Evolutionary conservation across 2,888 invertebrate genomes (phyloP).

Genomic region (Macaria liturata): DNA sequence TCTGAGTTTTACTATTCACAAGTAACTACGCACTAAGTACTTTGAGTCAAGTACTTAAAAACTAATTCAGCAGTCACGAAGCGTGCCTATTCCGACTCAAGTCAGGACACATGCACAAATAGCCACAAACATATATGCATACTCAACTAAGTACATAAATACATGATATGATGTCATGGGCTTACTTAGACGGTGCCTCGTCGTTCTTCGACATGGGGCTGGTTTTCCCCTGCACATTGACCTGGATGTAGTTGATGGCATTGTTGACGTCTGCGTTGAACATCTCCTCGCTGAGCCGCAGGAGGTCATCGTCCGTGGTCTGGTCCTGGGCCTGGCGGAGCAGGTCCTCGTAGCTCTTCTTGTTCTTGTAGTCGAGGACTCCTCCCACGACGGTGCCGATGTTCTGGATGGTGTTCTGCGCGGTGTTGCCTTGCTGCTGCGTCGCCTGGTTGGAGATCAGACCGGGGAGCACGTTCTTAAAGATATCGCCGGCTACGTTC

Average conservation of each 20-base stretch:
- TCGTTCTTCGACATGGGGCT: constrained; percentile 87
- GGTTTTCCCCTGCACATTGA: constrained; percentile 90
- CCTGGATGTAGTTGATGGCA: constrained; percentile 86
- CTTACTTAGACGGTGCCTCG: constrained; percentile 90
- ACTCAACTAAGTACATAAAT: too few species aligned
- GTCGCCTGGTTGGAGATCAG: constrained; percentile 67
- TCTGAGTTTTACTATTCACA: too few species aligned
- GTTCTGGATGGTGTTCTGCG: constrained; percentile 66
- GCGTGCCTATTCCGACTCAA: too few species aligned
- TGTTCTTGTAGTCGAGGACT: constrained; percentile 76
- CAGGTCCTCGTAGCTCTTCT: constrained; percentile 75
- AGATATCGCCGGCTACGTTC: constrained; percentile 74
- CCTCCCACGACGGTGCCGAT: constrained; percentile 78
- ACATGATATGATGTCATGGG: constrained; percentile 25
- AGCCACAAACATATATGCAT: too few species aligned
- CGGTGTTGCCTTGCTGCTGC: constrained; percentile 65
- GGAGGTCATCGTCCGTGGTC: constrained; percentile 86
- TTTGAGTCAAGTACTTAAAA: too few species aligned
- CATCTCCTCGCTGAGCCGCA: constrained; percentile 88
- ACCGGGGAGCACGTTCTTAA: constrained; percentile 72
- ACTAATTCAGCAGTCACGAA: too few species aligned
- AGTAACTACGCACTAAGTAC: too few species aligned
- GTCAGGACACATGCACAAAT: too few species aligned
- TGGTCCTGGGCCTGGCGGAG: constrained; percentile 72
- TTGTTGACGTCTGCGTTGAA: constrained; percentile 89